These are phyloP conservation scores for Drosophila gaucha DNA, from an alignment of 2,888 invertebrate genomes.

Conservation along the genomic window DNA sequence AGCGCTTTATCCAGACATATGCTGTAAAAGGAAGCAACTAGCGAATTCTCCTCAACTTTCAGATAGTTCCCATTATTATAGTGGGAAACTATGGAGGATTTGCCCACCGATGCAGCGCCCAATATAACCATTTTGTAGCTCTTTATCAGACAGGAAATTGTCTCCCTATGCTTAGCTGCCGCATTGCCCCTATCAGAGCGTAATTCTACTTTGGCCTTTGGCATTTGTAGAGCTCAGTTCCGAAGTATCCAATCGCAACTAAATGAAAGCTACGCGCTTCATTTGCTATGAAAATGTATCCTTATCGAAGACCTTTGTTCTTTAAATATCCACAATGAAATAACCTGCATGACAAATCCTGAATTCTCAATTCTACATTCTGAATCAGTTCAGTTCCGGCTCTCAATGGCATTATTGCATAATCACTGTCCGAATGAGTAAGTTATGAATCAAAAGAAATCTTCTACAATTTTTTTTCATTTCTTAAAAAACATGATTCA, in stretches of 20 bases:
- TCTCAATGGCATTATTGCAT: too few species aligned
- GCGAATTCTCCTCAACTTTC: background rate
- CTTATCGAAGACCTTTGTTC: slow-evolving; percentile 5
- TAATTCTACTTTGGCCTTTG: background rate
- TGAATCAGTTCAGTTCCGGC: slow-evolving; percentile 1
- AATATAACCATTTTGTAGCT: slow-evolving; percentile 34
- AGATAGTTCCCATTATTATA: background rate
- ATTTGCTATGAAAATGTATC: too few species aligned
- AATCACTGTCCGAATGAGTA: too few species aligned
- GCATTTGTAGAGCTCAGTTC: background rate
- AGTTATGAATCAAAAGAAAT: too few species aligned
- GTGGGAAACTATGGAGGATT: slow-evolving; percentile 21
- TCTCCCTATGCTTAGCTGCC: background rate
- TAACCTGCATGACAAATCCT: background rate
- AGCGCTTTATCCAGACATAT: slow-evolving; percentile 92
- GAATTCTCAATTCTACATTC: slow-evolving; percentile 5
- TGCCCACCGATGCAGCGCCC: slow-evolving; percentile 23
- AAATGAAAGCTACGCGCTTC: background rate
- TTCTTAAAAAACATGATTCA: too few species aligned
- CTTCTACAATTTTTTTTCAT: too few species aligned
- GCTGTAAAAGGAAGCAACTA: slow-evolving; percentile 9
- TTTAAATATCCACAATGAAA: background rate
- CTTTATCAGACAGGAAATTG: background rate
- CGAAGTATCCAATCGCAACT: slow-evolving; percentile 1
- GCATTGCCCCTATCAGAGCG: background rate